These are phyloP conservation scores for Cariama cristata DNA, from an alignment of 2,113 vertebrate species.

Conservation along the genomic window DNA sequence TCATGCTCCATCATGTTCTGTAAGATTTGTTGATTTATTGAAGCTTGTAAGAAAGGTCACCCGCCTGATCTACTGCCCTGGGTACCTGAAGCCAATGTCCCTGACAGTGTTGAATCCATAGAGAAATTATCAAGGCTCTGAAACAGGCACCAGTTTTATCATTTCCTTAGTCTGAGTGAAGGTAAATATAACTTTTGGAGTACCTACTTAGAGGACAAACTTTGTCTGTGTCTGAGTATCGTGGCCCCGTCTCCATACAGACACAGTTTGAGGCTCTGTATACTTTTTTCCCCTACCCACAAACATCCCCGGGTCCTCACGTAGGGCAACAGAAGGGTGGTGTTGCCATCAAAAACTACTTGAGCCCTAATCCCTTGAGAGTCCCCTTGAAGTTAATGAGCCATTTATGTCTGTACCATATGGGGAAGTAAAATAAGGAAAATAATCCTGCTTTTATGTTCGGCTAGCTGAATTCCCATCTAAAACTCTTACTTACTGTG, in stretches of 20 bases:
- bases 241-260: not conserved
- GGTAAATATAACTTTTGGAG: not conserved
- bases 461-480: not conserved
- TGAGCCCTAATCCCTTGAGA: not conserved
- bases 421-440: not conserved
- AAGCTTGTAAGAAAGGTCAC: not conserved
- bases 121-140: not conserved
- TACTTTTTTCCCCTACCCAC: not conserved
- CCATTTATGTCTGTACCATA: not conserved
- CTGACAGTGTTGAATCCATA: not conserved
- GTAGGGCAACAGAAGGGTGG: not conserved
- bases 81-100: no score
- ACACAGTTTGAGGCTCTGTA: no score
- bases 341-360: not conserved
- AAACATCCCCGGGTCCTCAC: fast-evolving
- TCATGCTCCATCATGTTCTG: fast-evolving
- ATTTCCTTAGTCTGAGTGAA: no score
- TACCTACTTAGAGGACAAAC: not conserved
- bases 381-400: not conserved
- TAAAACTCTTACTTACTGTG: not conserved
- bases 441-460: not conserved
- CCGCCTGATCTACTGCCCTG: not conserved
- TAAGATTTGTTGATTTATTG: not conserved
- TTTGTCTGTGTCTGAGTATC: not conserved
- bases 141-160: no score